A percentile compares a stretch with the other conserved stretches of the same genome.
Conservation (phyloP, 2,113 vertebrate genomes). For the Xenotilapia flavipinnis region DNA sequence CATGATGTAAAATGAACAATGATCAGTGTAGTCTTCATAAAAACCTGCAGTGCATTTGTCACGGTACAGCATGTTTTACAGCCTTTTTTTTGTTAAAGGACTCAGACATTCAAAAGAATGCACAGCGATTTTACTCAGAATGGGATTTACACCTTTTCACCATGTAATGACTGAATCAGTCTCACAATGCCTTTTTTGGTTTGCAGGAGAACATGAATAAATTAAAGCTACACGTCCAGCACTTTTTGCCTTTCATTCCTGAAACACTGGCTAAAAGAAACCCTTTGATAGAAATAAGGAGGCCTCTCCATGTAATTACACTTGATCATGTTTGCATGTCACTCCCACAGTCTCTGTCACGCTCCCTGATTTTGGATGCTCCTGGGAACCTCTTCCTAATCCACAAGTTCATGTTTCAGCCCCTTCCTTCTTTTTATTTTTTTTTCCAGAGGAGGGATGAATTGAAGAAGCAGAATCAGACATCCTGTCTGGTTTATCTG, state of each 20-base stretch:
- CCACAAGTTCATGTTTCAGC: constrained; percentile 38
- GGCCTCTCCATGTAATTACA: constrained; percentile 65
- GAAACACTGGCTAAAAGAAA: constrained; percentile 25
- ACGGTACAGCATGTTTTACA: background rate
- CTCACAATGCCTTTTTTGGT: constrained; percentile 32
- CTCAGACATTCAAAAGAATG: constrained; percentile 11
- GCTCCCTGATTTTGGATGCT: constrained; percentile 39
- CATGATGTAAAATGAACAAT: background rate
- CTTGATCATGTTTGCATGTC: constrained; percentile 67
- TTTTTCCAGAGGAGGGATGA: constrained; percentile 10
- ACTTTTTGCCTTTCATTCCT: constrained; percentile 36
- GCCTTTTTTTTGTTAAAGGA: constrained; percentile 1
- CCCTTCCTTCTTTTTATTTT: background rate
- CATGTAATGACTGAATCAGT: constrained; percentile 38
- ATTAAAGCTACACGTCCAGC: constrained; percentile 32
- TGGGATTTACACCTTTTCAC: constrained; percentile 42
- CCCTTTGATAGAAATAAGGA: constrained; percentile 61
- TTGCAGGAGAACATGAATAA: constrained; percentile 45
- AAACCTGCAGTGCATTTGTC: background rate
- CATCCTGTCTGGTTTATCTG: constrained; percentile 64
- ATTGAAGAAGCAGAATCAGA: constrained; percentile 49
- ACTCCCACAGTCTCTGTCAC: constrained; percentile 59
- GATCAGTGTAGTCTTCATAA: background rate
- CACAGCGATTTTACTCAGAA: constrained; percentile 9
- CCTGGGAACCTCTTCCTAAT: constrained; percentile 53